Base-by-base conservation (phyloP, 2,113 vertebrate genomes). In the Tichodroma muraria region DNA sequence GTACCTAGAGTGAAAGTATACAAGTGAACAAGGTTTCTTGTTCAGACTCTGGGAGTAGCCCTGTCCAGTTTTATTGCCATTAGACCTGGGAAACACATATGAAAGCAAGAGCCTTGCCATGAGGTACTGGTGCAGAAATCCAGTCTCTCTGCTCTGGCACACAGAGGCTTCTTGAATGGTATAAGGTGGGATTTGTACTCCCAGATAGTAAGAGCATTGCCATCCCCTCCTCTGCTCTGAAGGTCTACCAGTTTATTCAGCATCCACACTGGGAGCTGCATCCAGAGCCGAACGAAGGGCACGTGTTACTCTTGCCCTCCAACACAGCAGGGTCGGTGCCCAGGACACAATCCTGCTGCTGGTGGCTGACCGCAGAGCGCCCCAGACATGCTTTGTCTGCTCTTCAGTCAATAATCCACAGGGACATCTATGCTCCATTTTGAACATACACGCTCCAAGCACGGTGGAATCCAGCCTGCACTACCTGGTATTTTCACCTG, bases 391-490 rank as follows among this genome's bases (percentile, higher is more conserved):
- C 68, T 79, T 60, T 37, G 44, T 71, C 70, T 28, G n/a, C 66
- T 54, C 21, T 52, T 80, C 33, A 57, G 31, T 89, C 64, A 30
- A 7, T 47, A 80, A 80, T 54, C 56, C 75, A 60, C 53, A 27
- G 66, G 80, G 71, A 77, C 50, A 50, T 14, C 61, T 40, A 6
- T 31, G 57, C 45, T 80, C 82, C 47, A 17, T 64, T 88, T 50
- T 11, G 1, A 68, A 70, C 35, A 15, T 6, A 20, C 49, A 53
- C 0, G 0, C 78, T 91, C 70, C 64, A 4, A 19, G 42, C 37
- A 12, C 4, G 3, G 37, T 5, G 17, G 35, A 47, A 42, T 49
- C 42, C 90, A 78, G 72, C 47, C 33, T 60, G 15, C 15, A 4
- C 53, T 30, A 45, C 10, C 33, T 65, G 68, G 18, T 10, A 11